These are phyloP conservation scores for Drosophila borealis DNA, from an alignment of 2,888 invertebrate genomes.

Conservation along the genomic window DNA sequence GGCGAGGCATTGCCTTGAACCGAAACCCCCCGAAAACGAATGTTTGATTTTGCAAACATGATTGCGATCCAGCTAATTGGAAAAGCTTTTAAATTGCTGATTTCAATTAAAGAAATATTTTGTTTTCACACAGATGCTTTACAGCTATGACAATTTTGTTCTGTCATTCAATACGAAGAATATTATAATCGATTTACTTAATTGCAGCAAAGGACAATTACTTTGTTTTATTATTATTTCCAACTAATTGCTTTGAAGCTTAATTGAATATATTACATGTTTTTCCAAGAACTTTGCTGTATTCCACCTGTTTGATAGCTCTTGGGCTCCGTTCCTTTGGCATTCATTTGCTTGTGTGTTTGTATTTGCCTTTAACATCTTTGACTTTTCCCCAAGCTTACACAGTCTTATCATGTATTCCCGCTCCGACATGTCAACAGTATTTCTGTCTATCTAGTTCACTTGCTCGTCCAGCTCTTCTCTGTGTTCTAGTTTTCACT, in stretches of 20 bases:
- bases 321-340: not conserved
- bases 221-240: slow-evolving; percentile 1
- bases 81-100: not conserved
- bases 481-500: slow-evolving; percentile 13
- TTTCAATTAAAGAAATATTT: not conserved
- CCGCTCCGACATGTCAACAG: slow-evolving; percentile 7
- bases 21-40: no score
- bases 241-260: slow-evolving; percentile 12
- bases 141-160: not conserved
- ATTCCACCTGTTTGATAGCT: slow-evolving; percentile 30
- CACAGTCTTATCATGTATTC: slow-evolving; percentile 24
- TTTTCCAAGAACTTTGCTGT: slow-evolving; percentile 1
- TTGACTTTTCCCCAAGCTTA: slow-evolving; percentile 12
- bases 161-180: not conserved
- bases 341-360: slow-evolving; percentile 2
- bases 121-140: not conserved
- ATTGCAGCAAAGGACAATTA: slow-evolving; percentile 19
- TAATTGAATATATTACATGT: slow-evolving; percentile 2
- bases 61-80: no score
- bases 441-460: slow-evolving; percentile 8
- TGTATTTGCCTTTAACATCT: slow-evolving; percentile 2
- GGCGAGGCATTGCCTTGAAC: no score
- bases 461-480: slow-evolving; percentile 5
- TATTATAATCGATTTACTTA: slow-evolving; percentile 10
- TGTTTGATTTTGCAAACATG: no score